Percentiles rank a stretch among this genome's conserved stretches.
phyloP scores from a whole-genome alignment of 2,113 vertebrate genomes.

The Taurulus bubalis region DNA sequence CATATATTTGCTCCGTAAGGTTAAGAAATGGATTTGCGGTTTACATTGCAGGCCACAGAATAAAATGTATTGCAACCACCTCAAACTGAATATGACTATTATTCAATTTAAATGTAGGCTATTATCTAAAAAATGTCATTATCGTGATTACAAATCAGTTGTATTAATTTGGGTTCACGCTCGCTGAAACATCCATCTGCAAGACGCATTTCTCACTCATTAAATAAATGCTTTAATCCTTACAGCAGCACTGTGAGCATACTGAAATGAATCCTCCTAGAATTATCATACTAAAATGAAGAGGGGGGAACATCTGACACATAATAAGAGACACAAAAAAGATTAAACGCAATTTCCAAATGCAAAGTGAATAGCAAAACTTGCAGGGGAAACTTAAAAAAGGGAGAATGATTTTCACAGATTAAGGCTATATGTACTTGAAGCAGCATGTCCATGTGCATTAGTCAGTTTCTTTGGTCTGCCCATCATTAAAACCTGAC shows the following conservation, averaged over 20 bases:
- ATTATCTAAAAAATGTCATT: not conserved
- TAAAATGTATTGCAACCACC: not conserved
- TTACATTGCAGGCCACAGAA: not conserved
- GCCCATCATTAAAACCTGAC: not conserved
- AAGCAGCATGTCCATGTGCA: not conserved
- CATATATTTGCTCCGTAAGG: not conserved
- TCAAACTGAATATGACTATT: not conserved
- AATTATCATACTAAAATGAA: not conserved
- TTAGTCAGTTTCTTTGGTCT: not conserved
- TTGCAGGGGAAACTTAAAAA: not conserved
- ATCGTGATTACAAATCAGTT: not conserved
- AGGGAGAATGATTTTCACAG: not conserved
- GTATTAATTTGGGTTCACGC: not conserved
- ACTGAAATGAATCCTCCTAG: not conserved
- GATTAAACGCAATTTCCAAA: not conserved
- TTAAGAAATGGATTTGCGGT: not conserved
- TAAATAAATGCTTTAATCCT: not conserved
- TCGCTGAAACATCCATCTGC: constrained; percentile 3
- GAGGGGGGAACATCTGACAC: not conserved
- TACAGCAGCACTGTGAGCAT: not conserved
- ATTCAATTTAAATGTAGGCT: not conserved
- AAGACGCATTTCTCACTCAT: not conserved
- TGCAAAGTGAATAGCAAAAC: not conserved
- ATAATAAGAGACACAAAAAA: not conserved
- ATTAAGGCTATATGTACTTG: not conserved